Evolutionary conservation across 2,888 invertebrate species (phyloP), one percentile per base, ranked within the genome.

Genomic region (Eremobia ochroleuca): DNA sequence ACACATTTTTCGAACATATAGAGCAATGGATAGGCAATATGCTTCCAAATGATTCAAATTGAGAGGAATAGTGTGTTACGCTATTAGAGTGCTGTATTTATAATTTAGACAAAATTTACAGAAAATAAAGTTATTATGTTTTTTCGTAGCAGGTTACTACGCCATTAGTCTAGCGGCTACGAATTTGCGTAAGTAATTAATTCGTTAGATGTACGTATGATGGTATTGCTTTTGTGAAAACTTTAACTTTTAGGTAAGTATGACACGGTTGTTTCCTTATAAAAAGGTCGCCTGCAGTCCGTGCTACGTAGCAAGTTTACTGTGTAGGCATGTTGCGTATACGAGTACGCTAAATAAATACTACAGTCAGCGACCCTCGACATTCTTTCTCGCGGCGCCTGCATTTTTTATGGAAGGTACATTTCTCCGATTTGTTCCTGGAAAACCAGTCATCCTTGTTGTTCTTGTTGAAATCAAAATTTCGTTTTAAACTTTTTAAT

Each of bases 331-430:
- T 77, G 49, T 61, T 58, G 18, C 64, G 37, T 55, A 71, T 79
- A 59, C 64, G 37, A 46, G 68, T 79, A 59, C 76, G 76, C 79
- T 52, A 86, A 86, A 79, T 84, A 84, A 84, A 85, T 66, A 69
- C 62, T 49, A 58, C 71, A 74, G 78, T 72, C 83, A 62, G 72
- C 75, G 75, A 76, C 84, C 83, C 73, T 61, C 86, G 70, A 73
- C 69, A 73, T 86, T 85, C 78, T 81, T 85, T 85, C 75, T 75
- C 78, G 59, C 18, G 61, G 61, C 64, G 68, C 34, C 43, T 74
- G 71, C 67, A 78, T 83, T 82, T 85, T 81, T 78, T 69, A 78
- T 59, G 31, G 40, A 67, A 73, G 66, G 62, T 64, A 77, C 62
- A 85, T 85, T 69, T 85, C 69, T 62, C 49, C n/a, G 81, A 72